Conservation (phyloP, 2,797 vertebrate genomes). For the Varecia variegata region DNA sequence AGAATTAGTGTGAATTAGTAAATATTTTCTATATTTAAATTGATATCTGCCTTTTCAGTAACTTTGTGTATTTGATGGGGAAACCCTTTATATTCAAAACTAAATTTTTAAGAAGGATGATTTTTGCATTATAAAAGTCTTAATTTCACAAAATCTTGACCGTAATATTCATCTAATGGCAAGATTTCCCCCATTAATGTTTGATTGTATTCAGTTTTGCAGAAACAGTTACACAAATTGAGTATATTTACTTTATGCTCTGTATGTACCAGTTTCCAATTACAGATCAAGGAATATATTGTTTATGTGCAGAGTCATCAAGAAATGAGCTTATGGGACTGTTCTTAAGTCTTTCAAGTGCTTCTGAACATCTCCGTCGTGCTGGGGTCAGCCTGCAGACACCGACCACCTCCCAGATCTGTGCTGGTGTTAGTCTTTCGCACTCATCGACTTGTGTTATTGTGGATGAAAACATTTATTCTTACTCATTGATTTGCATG, state of each 20-base stretch:
- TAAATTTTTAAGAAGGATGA: background rate
- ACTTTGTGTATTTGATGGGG: background rate
- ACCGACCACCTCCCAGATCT: background rate
- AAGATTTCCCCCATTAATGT: background rate
- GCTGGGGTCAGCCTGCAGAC: background rate
- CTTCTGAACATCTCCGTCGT: background rate
- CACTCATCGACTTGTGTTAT: background rate
- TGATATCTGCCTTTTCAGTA: background rate
- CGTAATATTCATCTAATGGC: background rate
- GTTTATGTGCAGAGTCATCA: background rate
- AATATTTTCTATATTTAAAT: constrained; percentile 13
- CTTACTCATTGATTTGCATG: background rate
- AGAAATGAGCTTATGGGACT: background rate
- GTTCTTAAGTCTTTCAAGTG: background rate
- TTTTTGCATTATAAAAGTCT: constrained; percentile 38
- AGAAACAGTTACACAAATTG: background rate
- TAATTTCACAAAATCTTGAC: background rate
- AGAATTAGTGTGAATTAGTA: background rate
- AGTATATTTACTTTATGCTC: background rate
- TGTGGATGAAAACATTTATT: background rate
- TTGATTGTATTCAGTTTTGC: background rate
- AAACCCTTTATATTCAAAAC: background rate
- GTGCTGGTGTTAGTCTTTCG: background rate
- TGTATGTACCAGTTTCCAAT: background rate
- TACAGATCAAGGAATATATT: background rate